Base-by-base conservation (phyloP, 2,113 vertebrate genomes). In the Apodemus speciosus region DNA sequence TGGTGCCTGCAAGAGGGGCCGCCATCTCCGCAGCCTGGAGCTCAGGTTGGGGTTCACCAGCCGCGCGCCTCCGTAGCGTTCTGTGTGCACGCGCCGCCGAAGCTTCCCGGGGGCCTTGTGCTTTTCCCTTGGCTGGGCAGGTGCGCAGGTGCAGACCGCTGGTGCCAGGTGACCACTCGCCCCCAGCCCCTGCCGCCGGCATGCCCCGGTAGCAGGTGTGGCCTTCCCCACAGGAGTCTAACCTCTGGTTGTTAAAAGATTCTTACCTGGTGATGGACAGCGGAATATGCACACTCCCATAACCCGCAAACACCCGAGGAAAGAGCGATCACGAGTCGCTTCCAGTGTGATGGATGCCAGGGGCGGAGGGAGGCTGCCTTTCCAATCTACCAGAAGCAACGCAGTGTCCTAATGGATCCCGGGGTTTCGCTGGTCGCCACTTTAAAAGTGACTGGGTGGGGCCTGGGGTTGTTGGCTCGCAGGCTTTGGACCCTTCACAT, bases 401-500 rank as follows among this genome's bases (percentile, higher is more conserved):
- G 62, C 75, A 76, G 79, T 32, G 40, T 80, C 27, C 71, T 58
- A 89, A 95, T 68, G 92, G 92, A 85, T 64, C 43, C 51, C 25
- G 16, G 11, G 84, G 84, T 66, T 56, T 77, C 51, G 71, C 2
- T 89, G n/a, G 27, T 3, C 56, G 32, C 87, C 75, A 8, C 60
- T 88, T 87, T 89, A 43, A 68, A 90, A 94, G 43, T 43, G 66
- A 30, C 13, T 3, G 64, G 79, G 30, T 30, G 0, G 9, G 56
- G 40, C 72, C 30, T 79, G 58, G 66, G 66, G 84, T 35, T 53
- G 35, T 71, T 85, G 49, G 81, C 66, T 92, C 27, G 56, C 11
- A 88, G 69, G 80, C 30, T 91, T 51, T 87, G 62, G 85, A 38
- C 76, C 88, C 77, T 95, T 94, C 90, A 60, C 35, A 60, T 90